Evolutionary conservation across 2,113 vertebrate species (phyloP), one percentile per base, ranked within the genome.

Genomic region (Nyctibius bracteatus): DNA sequence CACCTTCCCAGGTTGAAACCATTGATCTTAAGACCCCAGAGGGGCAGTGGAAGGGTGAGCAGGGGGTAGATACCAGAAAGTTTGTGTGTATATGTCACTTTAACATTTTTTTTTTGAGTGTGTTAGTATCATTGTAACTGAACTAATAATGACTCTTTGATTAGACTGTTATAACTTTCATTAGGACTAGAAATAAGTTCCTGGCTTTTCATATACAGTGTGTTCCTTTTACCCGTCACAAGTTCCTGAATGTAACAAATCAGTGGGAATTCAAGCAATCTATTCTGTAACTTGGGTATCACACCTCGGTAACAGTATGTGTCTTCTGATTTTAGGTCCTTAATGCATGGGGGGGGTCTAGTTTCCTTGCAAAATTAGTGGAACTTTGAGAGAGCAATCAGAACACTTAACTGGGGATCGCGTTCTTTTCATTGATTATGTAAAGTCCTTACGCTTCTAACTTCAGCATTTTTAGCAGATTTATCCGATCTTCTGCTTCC

Each of bases 401-500:
- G 43, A 81, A 44, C 10, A 22, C 8, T 54, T 58, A n/a, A 17
- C 5, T 63, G 15, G 39, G n/a, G 43, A 51, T 67, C 0, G 0
- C 10, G 1, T 6, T 49, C 58, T 91, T 78, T 54, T 66, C 5
- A 24, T 2, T 23, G 20, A 4, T 62, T 66, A 10, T 39, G 15
- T 77, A 4, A 57, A 78, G 12, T 57, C 21, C 0, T 0, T 51
- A 7, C 46, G 6, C 25, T 85, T 21, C 8, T 51, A 70, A 12
- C 57, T 67, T 62, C 0, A 67, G 16, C 47, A 24, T 47, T 74
- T 79, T 92, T 41, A 54, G 9, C 1, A 1, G 12, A 62, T 51
- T 49, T 74, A 31, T 44, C 20, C 31, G 33, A 55, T 81, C 23
- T 8, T 35, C 52, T 58, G 4, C 31, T 80, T 94, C n/a, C 3